Evolutionary conservation across 2,888 invertebrate species (phyloP).

Genomic region (Sarcophaga carnaria): DNA sequence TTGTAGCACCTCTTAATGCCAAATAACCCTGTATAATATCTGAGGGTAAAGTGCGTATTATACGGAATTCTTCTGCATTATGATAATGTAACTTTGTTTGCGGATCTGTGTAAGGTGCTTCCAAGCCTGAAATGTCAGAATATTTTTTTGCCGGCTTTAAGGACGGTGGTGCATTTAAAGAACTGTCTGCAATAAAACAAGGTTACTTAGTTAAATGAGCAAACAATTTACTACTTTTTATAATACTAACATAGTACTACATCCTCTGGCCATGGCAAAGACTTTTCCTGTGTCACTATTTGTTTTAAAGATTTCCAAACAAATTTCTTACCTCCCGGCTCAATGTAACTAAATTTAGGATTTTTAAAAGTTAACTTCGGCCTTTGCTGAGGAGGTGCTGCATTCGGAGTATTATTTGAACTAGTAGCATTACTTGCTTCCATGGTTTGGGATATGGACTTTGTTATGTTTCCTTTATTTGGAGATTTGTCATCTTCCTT

Average conservation of each 20-base stretch:
- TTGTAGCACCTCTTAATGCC: slow-evolving; percentile 87
- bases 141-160: slow-evolving; percentile 96
- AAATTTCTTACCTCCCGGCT: slow-evolving; percentile 85
- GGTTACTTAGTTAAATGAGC: background rate
- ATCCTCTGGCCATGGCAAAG: slow-evolving; percentile 89
- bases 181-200: slow-evolving; percentile 86
- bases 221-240: background rate
- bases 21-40: slow-evolving; percentile 96
- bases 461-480: background rate
- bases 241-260: slow-evolving; percentile 85
- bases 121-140: slow-evolving; percentile 94
- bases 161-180: slow-evolving; percentile 95
- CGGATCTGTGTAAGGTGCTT: slow-evolving; percentile 94
- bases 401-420: background rate
- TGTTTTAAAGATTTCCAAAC: slow-evolving; percentile 95
- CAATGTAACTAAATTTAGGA: slow-evolving; percentile 73
- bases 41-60: slow-evolving; percentile 92
- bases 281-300: slow-evolving; percentile 90
- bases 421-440: background rate
- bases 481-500: background rate
- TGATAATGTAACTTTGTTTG: slow-evolving; percentile 93
- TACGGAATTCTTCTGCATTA: slow-evolving; percentile 93
- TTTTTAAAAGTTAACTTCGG: slow-evolving; percentile 74
- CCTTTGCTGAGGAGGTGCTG: slow-evolving; percentile 8
- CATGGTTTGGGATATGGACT: no score